Base-by-base conservation (phyloP, 2,888 invertebrate species). In the Lapara coniferarum region DNA sequence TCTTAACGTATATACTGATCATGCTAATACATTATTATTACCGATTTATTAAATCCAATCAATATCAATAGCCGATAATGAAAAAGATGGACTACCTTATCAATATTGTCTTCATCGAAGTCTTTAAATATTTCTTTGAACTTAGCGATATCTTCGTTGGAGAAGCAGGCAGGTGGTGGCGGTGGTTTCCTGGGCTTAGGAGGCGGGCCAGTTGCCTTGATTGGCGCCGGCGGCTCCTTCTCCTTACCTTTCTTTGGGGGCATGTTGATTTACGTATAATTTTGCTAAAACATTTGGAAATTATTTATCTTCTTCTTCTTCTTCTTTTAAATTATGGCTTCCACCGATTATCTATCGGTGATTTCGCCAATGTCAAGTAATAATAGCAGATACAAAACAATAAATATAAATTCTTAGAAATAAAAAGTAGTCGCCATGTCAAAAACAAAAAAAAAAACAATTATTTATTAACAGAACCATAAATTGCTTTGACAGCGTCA, bases 181-280 rank as follows among this genome's bases (percentile, higher is more conserved):
- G 93, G 93, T 0, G 81, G 81, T 71, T 89, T 92, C 72, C 89
- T 92, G 0, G 88, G 90, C 69, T 91, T 92, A 0, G 88, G 87
- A 0, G 86, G 82, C 3, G 88, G 84, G 0, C 84, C 88, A 13
- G 46, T 68, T 7, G 14, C 56, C 16, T 70, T 73, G 1, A 66
- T 68, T 6, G 73, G 69, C 44, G 70, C 67, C 1, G 71, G 63
- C 4, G 77, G 73, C 30, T 74, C 78, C 71, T 82, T 79, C 6
- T 71, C 78, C 74, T 86, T 86, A 10, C 77, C 82, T 77, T 89
- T 88, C 68, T 90, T 90, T 3, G 89, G 88, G n/a, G 81, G 74
- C 89, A 89, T 88, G 56, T 49, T 77, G 13, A 25, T 16, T 37
- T 66, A 68, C 59, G 10, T 10, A 52, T 44, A 63, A 46, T 63